phyloP scores from a whole-genome alignment of 2,113 vertebrate species.

The Suncus etruscus region DNA sequence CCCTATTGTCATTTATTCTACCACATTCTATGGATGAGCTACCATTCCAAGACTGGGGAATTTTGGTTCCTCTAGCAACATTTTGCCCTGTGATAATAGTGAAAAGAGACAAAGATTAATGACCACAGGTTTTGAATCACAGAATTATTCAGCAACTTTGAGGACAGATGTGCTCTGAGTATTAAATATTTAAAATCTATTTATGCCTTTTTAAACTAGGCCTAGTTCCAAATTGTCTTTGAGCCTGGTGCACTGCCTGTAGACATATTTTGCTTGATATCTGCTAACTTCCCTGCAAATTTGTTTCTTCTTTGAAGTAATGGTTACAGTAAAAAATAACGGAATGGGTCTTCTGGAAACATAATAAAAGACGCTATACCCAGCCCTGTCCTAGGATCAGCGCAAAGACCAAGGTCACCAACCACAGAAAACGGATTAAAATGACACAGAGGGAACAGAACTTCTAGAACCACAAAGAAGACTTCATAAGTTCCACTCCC shows the following conservation, averaged over 20 bases:
- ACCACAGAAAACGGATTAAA: too few species aligned
- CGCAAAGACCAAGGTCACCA: too few species aligned
- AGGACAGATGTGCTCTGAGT: conserved; percentile 54
- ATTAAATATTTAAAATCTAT: conserved; percentile 44
- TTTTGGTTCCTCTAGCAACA: neutral
- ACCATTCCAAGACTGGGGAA: neutral
- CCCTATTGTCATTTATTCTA: too few species aligned
- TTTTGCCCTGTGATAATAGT: neutral
- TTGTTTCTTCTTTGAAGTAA: conserved; percentile 48
- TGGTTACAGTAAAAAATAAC: neutral
- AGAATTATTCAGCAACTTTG: conserved; percentile 54
- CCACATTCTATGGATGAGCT: neutral
- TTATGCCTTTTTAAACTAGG: neutral
- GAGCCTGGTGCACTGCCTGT: neutral
- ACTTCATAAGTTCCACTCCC: too few species aligned
- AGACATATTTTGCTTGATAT: neutral
- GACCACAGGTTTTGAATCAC: neutral
- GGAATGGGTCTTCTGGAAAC: too few species aligned
- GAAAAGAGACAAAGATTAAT: neutral
- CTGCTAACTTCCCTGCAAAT: neutral
- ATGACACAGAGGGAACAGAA: too few species aligned
- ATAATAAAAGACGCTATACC: too few species aligned
- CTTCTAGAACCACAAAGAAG: too few species aligned
- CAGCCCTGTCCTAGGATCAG: too few species aligned
- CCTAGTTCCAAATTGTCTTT: conserved; percentile 17